These are phyloP conservation scores for Mastacembelus armatus DNA, from an alignment of 2,797 vertebrate species.

Conservation along the genomic window DNA sequence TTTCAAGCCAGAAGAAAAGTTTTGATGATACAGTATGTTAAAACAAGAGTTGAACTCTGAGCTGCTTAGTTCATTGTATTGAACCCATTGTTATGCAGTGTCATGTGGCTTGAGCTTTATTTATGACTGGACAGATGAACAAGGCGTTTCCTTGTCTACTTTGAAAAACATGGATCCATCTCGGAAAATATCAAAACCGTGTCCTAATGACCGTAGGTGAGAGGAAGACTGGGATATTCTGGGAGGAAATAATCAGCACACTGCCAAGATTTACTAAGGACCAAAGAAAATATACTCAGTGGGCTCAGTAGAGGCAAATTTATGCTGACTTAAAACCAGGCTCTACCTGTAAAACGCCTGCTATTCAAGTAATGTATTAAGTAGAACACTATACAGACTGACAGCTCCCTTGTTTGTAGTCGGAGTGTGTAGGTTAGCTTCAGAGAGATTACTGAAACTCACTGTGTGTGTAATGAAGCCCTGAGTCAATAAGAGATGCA, in stretches of 20 bases:
- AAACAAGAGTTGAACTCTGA: neutral
- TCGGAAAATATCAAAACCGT: constrained; percentile 8
- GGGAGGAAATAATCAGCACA: constrained; percentile 14
- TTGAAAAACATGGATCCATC: constrained; percentile 21
- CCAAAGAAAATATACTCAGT: constrained; percentile 30
- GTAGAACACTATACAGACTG: constrained; percentile 63
- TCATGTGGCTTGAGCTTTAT: constrained; percentile 14
- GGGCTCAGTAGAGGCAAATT: constrained; percentile 44
- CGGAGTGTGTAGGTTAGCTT: constrained; percentile 71
- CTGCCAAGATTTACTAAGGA: constrained; percentile 42
- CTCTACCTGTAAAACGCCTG: constrained; percentile 53
- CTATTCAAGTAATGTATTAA: constrained; percentile 54
- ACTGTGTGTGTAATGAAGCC: constrained; percentile 81
- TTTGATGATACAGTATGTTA: neutral
- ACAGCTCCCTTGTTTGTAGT: constrained; percentile 77
- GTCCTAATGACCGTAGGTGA: constrained; percentile 27
- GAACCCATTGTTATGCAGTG: neutral
- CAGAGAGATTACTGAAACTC: constrained; percentile 82
- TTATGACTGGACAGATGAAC: constrained; percentile 28
- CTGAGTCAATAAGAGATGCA: constrained; percentile 80
- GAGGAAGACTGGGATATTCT: constrained; percentile 41
- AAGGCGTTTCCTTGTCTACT: constrained; percentile 8
- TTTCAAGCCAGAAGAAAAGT: neutral
- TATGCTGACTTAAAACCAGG: constrained; percentile 51
- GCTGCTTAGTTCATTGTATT: neutral